Conservation (phyloP, 2,797 vertebrate species). For the Fratercula arctica region DNA sequence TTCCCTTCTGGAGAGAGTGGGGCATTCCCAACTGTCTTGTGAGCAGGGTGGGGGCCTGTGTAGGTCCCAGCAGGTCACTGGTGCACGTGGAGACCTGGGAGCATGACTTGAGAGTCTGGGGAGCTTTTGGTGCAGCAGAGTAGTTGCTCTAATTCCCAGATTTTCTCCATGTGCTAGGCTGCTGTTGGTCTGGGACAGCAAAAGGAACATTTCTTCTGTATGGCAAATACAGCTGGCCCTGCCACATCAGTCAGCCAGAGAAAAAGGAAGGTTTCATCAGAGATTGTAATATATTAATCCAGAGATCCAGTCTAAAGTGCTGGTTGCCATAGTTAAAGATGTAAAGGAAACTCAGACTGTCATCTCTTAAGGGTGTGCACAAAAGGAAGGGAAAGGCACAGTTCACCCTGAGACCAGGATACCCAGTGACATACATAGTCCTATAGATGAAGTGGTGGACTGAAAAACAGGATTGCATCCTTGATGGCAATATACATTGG, state of each 20-base stretch:
- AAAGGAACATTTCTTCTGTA: not conserved
- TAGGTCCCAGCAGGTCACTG: not conserved
- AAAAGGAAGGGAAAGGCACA: not conserved
- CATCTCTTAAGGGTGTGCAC: not conserved
- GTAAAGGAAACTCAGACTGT: not conserved
- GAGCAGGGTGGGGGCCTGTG: not conserved
- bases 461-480: not conserved
- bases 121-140: not conserved
- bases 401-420: not conserved
- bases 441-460: not conserved
- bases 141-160: not conserved
- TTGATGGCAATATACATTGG: not conserved
- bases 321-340: not conserved
- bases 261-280: not conserved
- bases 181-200: not conserved
- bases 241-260: not conserved
- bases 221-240: slow-evolving; percentile 13
- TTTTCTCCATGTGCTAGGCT: slow-evolving; percentile 5
- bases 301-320: not conserved
- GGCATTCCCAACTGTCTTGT: not conserved
- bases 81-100: not conserved
- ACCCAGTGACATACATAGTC: not conserved
- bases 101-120: not conserved
- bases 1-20: not conserved
- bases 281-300: not conserved